Evolutionary conservation across 2,113 vertebrate species (phyloP).

Genomic region (Clarias macrocephalus): DNA sequence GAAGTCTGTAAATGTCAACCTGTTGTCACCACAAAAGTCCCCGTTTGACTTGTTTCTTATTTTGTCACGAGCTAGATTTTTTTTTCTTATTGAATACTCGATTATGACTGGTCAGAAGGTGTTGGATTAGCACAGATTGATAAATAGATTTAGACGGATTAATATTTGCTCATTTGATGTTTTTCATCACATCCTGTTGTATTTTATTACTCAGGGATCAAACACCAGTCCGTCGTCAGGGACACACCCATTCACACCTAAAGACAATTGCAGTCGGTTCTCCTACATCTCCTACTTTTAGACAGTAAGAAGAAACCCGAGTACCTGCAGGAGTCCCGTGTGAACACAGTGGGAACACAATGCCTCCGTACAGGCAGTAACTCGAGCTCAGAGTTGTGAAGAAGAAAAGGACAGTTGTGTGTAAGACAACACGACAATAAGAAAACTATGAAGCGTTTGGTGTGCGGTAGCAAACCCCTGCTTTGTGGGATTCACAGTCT

Average conservation of each 20-base stretch:
- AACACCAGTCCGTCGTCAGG: too few species aligned
- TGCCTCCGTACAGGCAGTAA: neutral
- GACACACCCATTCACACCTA: too few species aligned
- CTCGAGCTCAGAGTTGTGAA: neutral
- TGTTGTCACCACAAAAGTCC: too few species aligned
- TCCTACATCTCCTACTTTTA: neutral
- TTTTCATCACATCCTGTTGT: neutral
- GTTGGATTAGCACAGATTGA: too few species aligned
- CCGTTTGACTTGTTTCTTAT: too few species aligned
- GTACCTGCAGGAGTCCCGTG: neutral
- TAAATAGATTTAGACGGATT: too few species aligned
- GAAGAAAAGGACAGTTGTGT: neutral
- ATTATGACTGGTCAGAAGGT: too few species aligned
- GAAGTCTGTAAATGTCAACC: too few species aligned
- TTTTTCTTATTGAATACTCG: too few species aligned
- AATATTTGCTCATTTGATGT: too few species aligned
- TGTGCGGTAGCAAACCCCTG: neutral
- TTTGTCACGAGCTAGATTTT: too few species aligned
- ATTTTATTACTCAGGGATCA: neutral
- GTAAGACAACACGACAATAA: neutral
- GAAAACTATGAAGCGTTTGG: too few species aligned
- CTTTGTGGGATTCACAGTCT: neutral
- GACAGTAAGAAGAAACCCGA: neutral
- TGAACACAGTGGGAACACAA: neutral
- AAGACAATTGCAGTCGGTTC: neutral